Conservation (phyloP, 2,797 vertebrate species). For the Myoxocephalus aenaeus region DNA sequence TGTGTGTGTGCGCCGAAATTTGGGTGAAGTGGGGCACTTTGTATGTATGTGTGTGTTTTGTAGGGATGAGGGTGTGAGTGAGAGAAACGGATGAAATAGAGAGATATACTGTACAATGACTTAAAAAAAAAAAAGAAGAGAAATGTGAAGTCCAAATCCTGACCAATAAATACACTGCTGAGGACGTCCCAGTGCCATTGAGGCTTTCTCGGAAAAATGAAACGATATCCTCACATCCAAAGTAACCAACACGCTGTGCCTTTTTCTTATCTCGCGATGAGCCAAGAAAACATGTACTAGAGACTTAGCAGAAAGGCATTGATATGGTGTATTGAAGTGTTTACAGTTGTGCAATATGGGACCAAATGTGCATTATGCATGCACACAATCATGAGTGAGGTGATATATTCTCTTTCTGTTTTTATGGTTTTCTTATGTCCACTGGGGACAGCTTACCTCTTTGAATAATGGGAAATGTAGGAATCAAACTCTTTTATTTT, state of each 20-base stretch:
- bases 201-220: slow-evolving; percentile 52
- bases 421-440: slow-evolving; percentile 18
- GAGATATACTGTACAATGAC: slow-evolving; percentile 41
- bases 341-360: slow-evolving; percentile 84
- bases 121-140: slow-evolving; percentile 19
- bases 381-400: slow-evolving; percentile 57
- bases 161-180: slow-evolving; percentile 64
- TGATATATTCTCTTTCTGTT: slow-evolving; percentile 42
- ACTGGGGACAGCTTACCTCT: background rate
- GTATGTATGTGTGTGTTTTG: slow-evolving; percentile 31
- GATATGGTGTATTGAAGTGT: slow-evolving; percentile 72
- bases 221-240: slow-evolving; percentile 50
- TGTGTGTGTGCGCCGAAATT: slow-evolving; percentile 25
- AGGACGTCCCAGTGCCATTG: slow-evolving; percentile 51
- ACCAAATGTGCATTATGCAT: slow-evolving; percentile 74
- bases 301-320: slow-evolving; percentile 48
- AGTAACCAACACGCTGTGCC: slow-evolving; percentile 59
- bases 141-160: slow-evolving; percentile 76
- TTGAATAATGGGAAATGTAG: slow-evolving; percentile 38
- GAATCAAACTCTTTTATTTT: slow-evolving; percentile 13
- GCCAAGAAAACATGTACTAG: slow-evolving; percentile 55
- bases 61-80: background rate
- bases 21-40: background rate
- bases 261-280: slow-evolving; percentile 53
- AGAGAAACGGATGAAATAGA: slow-evolving; percentile 13